These are phyloP conservation scores for Euschistus heros DNA, from an alignment of 1,140 invertebrate genomes.

Conservation along the genomic window DNA sequence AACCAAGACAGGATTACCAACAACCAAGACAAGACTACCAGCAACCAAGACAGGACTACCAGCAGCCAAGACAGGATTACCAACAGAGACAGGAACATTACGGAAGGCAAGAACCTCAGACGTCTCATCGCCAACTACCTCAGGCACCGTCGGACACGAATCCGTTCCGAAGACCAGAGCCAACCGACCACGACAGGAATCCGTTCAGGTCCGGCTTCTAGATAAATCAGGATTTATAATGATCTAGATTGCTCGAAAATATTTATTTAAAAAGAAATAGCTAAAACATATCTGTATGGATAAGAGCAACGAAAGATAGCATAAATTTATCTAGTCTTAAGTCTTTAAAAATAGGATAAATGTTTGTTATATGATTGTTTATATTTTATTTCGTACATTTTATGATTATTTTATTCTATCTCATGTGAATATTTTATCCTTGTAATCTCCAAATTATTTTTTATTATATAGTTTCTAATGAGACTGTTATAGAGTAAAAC, in stretches of 20 bases:
- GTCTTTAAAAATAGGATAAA: too few species aligned
- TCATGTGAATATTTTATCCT: too few species aligned
- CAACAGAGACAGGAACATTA: constrained; percentile 33
- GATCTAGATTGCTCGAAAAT: too few species aligned
- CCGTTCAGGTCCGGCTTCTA: constrained; percentile 36
- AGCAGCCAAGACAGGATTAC: constrained; percentile 35
- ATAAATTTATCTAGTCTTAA: too few species aligned
- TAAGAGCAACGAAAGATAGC: background rate
- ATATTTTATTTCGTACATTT: too few species aligned
- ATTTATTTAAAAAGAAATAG: background rate
- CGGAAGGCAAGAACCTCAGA: constrained; percentile 35
- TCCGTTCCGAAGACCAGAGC: constrained; percentile 41
- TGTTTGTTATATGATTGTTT: too few species aligned
- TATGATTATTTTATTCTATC: too few species aligned
- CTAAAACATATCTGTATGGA: background rate
- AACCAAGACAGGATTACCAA: constrained; percentile 26
- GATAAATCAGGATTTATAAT: too few species aligned
- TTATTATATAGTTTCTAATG: too few species aligned
- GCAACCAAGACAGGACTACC: constrained; percentile 15
- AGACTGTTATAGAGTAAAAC: too few species aligned
- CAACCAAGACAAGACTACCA: constrained; percentile 38
- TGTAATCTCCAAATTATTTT: too few species aligned
- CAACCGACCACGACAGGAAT: constrained; percentile 35
- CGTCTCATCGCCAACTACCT: constrained; percentile 21
- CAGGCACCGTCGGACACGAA: constrained; percentile 37